phyloP scores from a whole-genome alignment of 2,113 vertebrate species.

The Tamias sibiricus region DNA sequence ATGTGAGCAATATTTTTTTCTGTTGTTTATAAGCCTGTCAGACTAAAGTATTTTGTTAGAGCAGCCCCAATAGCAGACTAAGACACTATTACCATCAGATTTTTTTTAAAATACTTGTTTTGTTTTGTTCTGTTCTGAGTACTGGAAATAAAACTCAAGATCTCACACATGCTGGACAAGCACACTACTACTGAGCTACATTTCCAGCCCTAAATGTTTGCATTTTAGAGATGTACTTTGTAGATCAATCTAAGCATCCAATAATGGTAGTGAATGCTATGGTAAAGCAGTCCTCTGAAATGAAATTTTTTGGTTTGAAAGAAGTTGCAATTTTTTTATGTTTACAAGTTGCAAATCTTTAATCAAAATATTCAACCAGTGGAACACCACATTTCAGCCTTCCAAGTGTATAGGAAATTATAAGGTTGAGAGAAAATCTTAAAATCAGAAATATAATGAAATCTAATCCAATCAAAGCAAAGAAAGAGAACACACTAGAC shows the following conservation, averaged over 20 bases:
- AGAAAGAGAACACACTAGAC: slow-evolving; percentile 14
- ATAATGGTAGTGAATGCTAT: not conserved
- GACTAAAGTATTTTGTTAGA: not conserved
- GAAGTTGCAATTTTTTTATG: not conserved
- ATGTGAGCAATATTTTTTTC: not conserved
- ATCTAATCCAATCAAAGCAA: slow-evolving; percentile 19
- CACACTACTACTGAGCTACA: too few species aligned
- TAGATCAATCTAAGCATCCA: not conserved
- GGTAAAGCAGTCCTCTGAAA: not conserved
- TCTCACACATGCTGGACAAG: not conserved
- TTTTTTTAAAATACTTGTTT: not conserved
- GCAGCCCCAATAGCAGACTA: not conserved
- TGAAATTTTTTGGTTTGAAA: slow-evolving; percentile 35
- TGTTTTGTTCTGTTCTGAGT: not conserved
- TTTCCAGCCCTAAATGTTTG: not conserved
- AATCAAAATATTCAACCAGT: not conserved
- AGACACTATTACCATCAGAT: not conserved
- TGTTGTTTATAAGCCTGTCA: not conserved
- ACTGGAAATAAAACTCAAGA: not conserved
- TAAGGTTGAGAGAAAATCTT: slow-evolving; percentile 15
- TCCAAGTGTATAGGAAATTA: not conserved
- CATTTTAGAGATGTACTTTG: not conserved
- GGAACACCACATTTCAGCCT: not conserved
- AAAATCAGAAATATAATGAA: not conserved
- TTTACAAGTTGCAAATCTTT: slow-evolving; percentile 40